Percentiles rank a stretch among this genome's conserved stretches.
Evolutionary conservation across 2,888 invertebrate species (phyloP).

Genomic region (Chelonus formosanus): DNA sequence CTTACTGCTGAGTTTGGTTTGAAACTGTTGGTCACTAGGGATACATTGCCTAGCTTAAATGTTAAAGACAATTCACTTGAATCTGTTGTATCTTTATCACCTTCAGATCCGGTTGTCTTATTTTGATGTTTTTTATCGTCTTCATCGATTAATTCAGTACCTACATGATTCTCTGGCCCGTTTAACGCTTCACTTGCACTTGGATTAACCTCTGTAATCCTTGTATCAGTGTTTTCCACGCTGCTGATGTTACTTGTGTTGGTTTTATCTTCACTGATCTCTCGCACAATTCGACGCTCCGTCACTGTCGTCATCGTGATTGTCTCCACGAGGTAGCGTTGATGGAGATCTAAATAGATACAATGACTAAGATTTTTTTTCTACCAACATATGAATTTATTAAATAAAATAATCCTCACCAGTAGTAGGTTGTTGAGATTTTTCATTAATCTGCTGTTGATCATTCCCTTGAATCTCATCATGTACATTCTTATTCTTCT

Average conservation of each 20-base stretch:
- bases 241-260: slow-evolving; percentile 32
- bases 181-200: not conserved
- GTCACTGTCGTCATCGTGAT: slow-evolving; percentile 76
- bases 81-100: slow-evolving; percentile 53
- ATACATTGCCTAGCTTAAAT: slow-evolving; percentile 69
- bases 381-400: too few relatives aligned
- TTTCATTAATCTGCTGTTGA: too few relatives aligned
- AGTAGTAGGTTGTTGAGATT: too few relatives aligned
- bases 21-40: slow-evolving; percentile 68
- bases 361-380: not conserved
- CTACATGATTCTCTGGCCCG: slow-evolving; percentile 8
- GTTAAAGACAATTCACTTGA: slow-evolving; percentile 68
- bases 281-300: slow-evolving; percentile 71
- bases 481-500: too few relatives aligned
- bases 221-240: slow-evolving; percentile 18
- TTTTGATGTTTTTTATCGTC: slow-evolving; percentile 25
- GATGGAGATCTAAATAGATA: slow-evolving; percentile 56
- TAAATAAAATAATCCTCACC: too few relatives aligned
- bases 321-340: slow-evolving; percentile 73
- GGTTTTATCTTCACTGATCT: slow-evolving; percentile 62
- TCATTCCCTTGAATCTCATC: too few relatives aligned
- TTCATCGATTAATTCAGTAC: not conserved
- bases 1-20: slow-evolving; percentile 84
- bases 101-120: slow-evolving; percentile 33
- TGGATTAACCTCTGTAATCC: slow-evolving; percentile 16